Evolutionary conservation across 2,888 invertebrate species (phyloP).

Genomic region (Euphydryas editha): DNA sequence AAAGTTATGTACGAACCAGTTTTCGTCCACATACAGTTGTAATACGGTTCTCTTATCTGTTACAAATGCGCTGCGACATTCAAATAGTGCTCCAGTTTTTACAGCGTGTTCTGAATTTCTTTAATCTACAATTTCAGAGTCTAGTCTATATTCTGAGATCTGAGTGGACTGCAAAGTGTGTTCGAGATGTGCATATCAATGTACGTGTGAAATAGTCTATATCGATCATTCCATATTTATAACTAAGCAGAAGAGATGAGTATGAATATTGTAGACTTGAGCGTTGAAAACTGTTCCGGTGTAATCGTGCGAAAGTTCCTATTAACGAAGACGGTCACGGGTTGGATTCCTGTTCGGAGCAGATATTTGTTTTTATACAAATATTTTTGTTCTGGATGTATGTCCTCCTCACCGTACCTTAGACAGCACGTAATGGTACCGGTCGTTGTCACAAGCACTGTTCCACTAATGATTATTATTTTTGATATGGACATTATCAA

Average conservation of each 20-base stretch:
- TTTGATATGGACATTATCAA: too few relatives aligned
- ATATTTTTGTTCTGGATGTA: too few relatives aligned
- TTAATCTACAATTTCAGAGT: neutral
- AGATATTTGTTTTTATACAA: too few relatives aligned
- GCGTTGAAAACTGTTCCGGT: too few relatives aligned
- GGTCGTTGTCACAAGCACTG: too few relatives aligned
- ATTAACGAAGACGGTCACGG: too few relatives aligned
- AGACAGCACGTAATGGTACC: too few relatives aligned
- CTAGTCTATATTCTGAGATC: neutral
- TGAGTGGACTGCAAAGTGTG: neutral
- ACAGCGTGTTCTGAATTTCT: neutral
- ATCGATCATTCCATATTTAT: neutral
- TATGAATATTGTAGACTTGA: neutral
- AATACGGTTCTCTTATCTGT: conserved; percentile 2
- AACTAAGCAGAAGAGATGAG: neutral
- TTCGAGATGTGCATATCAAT: neutral
- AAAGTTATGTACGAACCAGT: neutral
- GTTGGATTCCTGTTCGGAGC: too few relatives aligned
- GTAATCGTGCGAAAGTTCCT: too few relatives aligned
- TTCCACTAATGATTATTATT: too few relatives aligned
- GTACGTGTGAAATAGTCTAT: neutral
- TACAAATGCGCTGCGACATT: neutral
- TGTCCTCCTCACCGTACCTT: too few relatives aligned
- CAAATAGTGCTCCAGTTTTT: neutral
- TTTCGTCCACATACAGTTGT: neutral